phyloP scores from a whole-genome alignment of 1,140 invertebrate genomes.

The Pogonomyrmex californicus region DNA sequence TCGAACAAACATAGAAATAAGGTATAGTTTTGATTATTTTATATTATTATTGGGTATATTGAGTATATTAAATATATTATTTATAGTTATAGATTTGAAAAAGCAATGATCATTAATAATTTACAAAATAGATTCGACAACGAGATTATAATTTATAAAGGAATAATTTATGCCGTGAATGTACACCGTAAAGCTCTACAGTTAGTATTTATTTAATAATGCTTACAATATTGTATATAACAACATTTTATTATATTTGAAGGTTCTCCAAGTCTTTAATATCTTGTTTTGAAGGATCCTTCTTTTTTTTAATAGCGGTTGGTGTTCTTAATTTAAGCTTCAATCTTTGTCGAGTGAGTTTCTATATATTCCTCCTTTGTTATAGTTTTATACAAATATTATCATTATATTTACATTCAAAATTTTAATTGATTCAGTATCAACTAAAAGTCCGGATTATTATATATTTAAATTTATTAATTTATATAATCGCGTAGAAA shows the following conservation, averaged over 20 bases:
- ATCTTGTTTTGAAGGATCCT: background rate
- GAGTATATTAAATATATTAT: background rate
- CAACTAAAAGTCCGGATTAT: background rate
- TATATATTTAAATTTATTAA: too few species aligned
- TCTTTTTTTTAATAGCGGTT: background rate
- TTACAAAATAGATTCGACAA: background rate
- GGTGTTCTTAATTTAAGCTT: background rate
- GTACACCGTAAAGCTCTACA: constrained; percentile 18
- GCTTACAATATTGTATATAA: background rate
- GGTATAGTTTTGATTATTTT: too few species aligned
- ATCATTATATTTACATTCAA: background rate
- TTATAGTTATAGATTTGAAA: background rate
- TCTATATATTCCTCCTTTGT: background rate
- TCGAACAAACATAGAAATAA: too few species aligned
- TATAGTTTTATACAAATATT: background rate
- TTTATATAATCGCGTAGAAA: too few species aligned
- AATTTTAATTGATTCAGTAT: background rate
- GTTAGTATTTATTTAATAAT: constrained; percentile 16
- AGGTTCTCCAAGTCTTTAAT: background rate
- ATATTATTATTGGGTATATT: too few species aligned
- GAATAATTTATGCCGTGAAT: background rate
- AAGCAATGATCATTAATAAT: background rate
- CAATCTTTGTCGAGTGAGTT: constrained; percentile 14
- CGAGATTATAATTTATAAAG: background rate
- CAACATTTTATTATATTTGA: background rate